phyloP scores from a whole-genome alignment of 2,113 vertebrate genomes.

The Mus spicilegus region DNA sequence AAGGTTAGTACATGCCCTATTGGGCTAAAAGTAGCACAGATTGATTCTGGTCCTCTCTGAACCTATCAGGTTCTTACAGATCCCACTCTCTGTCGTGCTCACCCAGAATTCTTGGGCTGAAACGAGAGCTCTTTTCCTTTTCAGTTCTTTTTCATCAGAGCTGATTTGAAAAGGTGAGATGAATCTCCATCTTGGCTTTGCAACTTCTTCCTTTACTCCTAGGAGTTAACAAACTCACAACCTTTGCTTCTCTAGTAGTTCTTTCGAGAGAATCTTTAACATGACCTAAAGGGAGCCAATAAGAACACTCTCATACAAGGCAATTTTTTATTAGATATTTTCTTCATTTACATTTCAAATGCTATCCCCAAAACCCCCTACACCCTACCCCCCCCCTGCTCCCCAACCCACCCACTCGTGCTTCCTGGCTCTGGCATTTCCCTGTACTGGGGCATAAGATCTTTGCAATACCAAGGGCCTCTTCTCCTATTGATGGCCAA shows the following conservation, averaged over 20 bases:
- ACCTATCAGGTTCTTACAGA: neutral
- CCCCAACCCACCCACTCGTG: no score
- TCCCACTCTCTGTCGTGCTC: neutral
- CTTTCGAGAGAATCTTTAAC: neutral
- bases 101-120: neutral
- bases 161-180: constrained; percentile 10
- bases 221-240: neutral
- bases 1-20: neutral
- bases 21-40: neutral
- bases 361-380: no score
- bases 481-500: no score
- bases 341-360: no score
- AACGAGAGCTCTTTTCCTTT: neutral
- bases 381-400: no score
- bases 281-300: neutral
- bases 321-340: no score
- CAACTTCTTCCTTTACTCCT: neutral
- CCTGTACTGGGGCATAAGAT: no score
- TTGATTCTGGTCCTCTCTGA: neutral
- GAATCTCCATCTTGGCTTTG: neutral
- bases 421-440: no score
- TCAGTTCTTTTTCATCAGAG: neutral
- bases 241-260: neutral
- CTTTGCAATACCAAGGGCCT: no score
- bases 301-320: neutral